Evolutionary conservation across 2,113 vertebrate species (phyloP).

Genomic region (Rallus limicola): DNA sequence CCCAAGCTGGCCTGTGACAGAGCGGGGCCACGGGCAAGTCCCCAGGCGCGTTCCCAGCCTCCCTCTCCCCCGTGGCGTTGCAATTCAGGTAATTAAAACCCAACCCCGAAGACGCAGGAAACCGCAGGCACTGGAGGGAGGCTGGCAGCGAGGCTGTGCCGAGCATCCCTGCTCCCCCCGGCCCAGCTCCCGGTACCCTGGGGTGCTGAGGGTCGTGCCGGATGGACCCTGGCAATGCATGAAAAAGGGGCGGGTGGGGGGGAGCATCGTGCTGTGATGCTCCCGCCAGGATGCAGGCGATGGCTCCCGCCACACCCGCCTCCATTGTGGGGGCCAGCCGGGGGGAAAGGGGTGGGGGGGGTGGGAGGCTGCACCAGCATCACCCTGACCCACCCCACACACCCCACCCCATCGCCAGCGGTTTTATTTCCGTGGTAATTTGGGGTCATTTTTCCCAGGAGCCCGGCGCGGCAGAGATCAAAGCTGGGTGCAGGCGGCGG

Average conservation of each 20-base stretch:
- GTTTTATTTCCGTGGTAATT: not conserved
- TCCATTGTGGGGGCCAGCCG: conserved; percentile 43
- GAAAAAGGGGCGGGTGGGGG: not conserved
- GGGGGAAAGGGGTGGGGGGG: not conserved
- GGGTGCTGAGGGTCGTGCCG: not conserved
- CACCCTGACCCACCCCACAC: not conserved
- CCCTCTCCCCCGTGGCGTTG: conserved; percentile 34
- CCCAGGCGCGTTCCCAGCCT: conserved; percentile 20
- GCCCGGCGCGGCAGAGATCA: not conserved
- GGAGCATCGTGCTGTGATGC: not conserved
- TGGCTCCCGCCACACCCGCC: conserved; percentile 53
- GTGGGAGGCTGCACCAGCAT: not conserved
- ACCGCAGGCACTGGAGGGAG: conserved; percentile 39
- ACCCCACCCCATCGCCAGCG: not conserved
- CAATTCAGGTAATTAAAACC: conserved; percentile 68
- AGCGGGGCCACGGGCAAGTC: not conserved
- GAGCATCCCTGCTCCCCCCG: not conserved
- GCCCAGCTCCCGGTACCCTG: not conserved
- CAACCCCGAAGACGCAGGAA: conserved; percentile 47
- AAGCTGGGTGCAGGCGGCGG: not conserved
- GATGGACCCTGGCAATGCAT: not conserved
- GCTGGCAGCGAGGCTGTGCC: not conserved
- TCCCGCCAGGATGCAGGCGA: conserved; percentile 29
- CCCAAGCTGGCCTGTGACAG: not conserved
- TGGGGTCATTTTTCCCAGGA: conserved; percentile 29